Percentiles rank a stretch among this genome's conserved stretches.
These are phyloP conservation scores for Mobula hypostoma DNA, from an alignment of 2,113 vertebrate genomes.

Conservation along the genomic window DNA sequence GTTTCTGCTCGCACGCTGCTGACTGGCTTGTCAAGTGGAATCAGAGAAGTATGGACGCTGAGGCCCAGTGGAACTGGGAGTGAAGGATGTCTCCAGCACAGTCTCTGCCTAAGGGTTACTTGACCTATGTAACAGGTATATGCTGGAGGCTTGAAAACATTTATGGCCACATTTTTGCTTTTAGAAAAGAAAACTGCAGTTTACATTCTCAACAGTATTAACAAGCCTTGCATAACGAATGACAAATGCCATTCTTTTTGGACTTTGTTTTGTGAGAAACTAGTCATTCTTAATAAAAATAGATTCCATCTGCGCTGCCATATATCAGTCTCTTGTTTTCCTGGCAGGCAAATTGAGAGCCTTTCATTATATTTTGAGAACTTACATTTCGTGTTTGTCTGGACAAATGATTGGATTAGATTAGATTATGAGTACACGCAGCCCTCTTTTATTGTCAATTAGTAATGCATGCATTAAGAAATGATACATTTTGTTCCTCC, in stretches of 20 bases:
- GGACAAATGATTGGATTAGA: slow-evolving; percentile 54
- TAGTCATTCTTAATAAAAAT: slow-evolving; percentile 31
- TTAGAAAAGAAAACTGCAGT: background rate
- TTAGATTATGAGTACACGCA: too few relatives aligned
- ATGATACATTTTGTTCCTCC: too few relatives aligned
- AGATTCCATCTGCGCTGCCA: slow-evolving; percentile 65
- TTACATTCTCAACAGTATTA: background rate
- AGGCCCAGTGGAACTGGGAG: background rate
- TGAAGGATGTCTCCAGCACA: background rate
- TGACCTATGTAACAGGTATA: background rate
- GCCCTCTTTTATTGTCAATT: too few relatives aligned
- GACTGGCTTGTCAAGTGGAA: background rate
- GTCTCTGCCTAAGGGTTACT: background rate
- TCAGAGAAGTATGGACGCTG: background rate
- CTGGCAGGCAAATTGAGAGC: slow-evolving; percentile 69
- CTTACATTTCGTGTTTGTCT: slow-evolving; percentile 50
- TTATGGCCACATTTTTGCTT: background rate
- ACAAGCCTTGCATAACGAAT: background rate
- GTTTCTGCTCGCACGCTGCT: background rate
- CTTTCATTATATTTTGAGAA: slow-evolving; percentile 67
- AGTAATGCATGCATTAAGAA: too few relatives aligned
- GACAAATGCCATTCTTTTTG: slow-evolving; percentile 20
- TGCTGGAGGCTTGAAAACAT: background rate
- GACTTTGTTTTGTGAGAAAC: background rate
- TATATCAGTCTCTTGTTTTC: slow-evolving; percentile 61